phyloP scores from a whole-genome alignment of 92 coral and sea anemone species.

The Porites lobata region DNA sequence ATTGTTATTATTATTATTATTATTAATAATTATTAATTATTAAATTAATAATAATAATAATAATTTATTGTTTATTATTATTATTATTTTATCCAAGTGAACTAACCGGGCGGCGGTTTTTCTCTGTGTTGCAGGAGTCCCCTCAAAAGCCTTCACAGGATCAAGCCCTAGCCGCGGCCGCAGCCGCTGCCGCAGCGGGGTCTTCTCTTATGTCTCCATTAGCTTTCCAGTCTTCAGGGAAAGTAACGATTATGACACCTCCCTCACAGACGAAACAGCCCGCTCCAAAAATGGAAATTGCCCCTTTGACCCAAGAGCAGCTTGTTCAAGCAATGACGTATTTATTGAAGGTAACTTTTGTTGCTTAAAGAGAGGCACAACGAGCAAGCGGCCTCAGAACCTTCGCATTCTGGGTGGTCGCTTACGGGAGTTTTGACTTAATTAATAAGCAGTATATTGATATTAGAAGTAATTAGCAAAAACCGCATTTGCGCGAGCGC shows the following conservation, averaged over 20 bases:
- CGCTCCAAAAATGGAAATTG: constrained; percentile 65
- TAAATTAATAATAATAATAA: no score
- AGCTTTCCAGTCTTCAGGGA: constrained; percentile 85
- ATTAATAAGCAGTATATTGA: no score
- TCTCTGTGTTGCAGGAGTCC: constrained; percentile 63
- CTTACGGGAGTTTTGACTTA: no score
- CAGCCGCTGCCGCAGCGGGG: constrained; percentile 39
- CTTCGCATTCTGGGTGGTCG: no score
- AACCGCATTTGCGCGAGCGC: no score
- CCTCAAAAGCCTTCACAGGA: constrained; percentile 71
- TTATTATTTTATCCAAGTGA: no score
- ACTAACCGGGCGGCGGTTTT: neutral
- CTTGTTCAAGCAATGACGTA: constrained; percentile 87
- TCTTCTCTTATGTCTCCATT: constrained; percentile 94
- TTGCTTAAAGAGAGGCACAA: neutral
- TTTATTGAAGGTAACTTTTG: constrained; percentile 82
- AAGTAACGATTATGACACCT: constrained; percentile 38
- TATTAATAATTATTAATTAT: no score
- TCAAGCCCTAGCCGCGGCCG: constrained; percentile 8
- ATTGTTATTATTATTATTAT: no score
- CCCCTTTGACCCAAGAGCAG: constrained; percentile 91
- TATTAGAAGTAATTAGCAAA: no score
- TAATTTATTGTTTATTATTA: no score
- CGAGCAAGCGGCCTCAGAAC: no score
- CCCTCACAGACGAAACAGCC: constrained; percentile 55